phyloP scores from a whole-genome alignment of 2,888 invertebrate species.

The Nudaria mundana region DNA sequence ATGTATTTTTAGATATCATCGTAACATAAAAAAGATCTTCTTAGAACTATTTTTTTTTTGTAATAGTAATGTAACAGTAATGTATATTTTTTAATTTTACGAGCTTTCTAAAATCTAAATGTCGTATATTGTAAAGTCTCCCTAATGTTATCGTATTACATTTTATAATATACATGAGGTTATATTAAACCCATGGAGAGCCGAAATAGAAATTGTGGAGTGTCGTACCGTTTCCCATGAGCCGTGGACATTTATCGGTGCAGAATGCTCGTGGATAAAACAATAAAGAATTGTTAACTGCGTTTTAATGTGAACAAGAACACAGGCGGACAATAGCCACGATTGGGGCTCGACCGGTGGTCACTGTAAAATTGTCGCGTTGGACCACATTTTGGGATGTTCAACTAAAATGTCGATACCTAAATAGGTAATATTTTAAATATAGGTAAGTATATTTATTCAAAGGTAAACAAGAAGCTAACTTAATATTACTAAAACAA shows the following conservation, averaged over 20 bases:
- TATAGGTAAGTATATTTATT: too few species aligned
- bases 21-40: too few species aligned
- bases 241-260: conserved; percentile 73
- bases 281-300: conserved; percentile 80
- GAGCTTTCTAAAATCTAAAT: conserved; percentile 41
- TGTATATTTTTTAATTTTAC: conserved; percentile 1
- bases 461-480: too few species aligned
- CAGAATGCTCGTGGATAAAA: conserved; percentile 67
- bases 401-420: conserved; percentile 8
- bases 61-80: too few species aligned
- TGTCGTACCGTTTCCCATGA: conserved; percentile 66
- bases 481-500: too few species aligned
- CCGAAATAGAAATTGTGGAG: conserved; percentile 62
- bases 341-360: conserved; percentile 69
- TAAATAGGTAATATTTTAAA: not conserved
- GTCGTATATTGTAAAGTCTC: conserved; percentile 40
- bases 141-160: conserved; percentile 39
- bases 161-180: conserved; percentile 55
- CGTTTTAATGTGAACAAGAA: conserved; percentile 79
- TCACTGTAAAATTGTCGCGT: conserved; percentile 62
- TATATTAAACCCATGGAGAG: conserved; percentile 63
- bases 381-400: conserved; percentile 16
- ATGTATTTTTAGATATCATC: too few species aligned
- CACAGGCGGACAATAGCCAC: conserved; percentile 70
- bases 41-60: too few species aligned